phyloP scores from a whole-genome alignment of 1,140 invertebrate genomes.

The Drusus annulatus region DNA sequence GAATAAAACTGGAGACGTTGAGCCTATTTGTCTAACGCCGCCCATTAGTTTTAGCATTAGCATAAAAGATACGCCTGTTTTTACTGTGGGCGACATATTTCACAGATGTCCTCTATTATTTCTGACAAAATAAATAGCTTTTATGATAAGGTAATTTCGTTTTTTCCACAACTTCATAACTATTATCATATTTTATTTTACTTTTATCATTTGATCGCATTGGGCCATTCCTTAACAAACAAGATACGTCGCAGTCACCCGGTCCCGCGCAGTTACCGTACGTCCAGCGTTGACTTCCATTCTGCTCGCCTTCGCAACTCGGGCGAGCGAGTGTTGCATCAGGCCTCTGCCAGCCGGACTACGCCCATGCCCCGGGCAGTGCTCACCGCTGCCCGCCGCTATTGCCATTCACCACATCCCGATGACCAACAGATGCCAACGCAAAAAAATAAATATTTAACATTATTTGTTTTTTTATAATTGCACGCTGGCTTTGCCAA shows the following conservation, averaged over 20 bases:
- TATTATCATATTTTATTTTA: too few relatives aligned
- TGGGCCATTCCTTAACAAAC: too few relatives aligned
- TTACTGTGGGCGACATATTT: too few relatives aligned
- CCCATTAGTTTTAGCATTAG: too few relatives aligned
- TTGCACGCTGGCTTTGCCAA: conserved; percentile 22
- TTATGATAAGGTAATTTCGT: too few relatives aligned
- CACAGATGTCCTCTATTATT: too few relatives aligned
- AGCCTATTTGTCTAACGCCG: too few relatives aligned
- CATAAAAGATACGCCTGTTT: too few relatives aligned
- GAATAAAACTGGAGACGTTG: too few relatives aligned
- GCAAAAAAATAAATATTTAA: not conserved
- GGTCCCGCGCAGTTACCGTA: not conserved
- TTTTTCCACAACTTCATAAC: too few relatives aligned
- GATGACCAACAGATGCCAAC: conserved; percentile 10
- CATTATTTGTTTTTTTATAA: conserved; percentile 28
- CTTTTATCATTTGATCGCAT: too few relatives aligned
- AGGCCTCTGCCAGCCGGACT: not conserved
- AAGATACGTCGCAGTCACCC: not conserved
- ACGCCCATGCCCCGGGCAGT: conserved; percentile 30
- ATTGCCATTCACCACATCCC: conserved; percentile 12
- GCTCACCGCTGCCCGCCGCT: not conserved
- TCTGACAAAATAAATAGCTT: too few relatives aligned
- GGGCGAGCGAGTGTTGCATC: conserved; percentile 28
- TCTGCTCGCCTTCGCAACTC: conserved; percentile 27
- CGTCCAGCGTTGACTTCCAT: conserved; percentile 19